Evolutionary conservation across 2,797 vertebrate genomes (phyloP).

Genomic region (Mus caroli): DNA sequence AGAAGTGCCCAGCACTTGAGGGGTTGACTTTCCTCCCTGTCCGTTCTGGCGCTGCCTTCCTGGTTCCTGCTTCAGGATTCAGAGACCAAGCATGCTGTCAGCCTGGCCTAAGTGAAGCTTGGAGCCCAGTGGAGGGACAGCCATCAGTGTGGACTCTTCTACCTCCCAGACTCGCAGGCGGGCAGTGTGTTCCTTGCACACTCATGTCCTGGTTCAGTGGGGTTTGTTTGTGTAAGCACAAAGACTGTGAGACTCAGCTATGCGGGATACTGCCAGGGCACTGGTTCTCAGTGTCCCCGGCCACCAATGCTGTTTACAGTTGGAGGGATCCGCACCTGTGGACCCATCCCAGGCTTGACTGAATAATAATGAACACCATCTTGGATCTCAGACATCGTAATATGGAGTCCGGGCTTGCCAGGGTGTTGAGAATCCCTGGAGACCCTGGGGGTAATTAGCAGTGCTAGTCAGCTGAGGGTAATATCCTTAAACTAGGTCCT

Average conservation of each 20-base stretch:
- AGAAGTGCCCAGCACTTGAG: constrained; percentile 82
- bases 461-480: no score
- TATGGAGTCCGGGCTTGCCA: background rate
- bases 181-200: accelerated
- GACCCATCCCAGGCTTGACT: background rate
- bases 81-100: accelerated
- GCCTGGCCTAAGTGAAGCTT: accelerated
- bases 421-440: accelerated
- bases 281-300: background rate
- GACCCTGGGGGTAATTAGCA: background rate
- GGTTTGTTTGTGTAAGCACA: background rate
- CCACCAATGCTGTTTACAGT: constrained; percentile 47
- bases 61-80: background rate
- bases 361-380: background rate
- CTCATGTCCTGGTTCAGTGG: background rate
- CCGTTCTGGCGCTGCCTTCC: background rate
- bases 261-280: accelerated
- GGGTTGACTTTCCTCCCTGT: background rate
- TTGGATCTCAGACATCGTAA: background rate
- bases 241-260: background rate
- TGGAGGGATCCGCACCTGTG: background rate
- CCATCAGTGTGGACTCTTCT: background rate
- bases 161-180: constrained; percentile 27
- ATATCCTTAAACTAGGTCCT: background rate
- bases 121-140: accelerated